Conservation (phyloP, 2,888 invertebrate genomes). For the Tiliacea citrago region DNA sequence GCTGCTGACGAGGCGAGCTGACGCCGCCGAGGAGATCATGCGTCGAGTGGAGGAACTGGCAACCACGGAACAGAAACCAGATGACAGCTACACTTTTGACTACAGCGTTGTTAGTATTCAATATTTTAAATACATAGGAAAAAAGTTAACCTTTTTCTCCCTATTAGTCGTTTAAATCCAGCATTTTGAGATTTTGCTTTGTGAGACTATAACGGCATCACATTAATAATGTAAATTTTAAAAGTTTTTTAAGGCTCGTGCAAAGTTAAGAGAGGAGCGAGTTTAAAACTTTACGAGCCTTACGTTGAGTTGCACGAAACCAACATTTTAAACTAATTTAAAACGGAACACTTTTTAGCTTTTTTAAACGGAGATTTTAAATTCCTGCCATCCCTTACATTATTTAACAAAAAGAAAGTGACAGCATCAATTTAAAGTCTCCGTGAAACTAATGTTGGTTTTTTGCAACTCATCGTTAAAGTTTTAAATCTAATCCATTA, state of each 20-base stretch:
- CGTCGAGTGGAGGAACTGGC: conserved; percentile 81
- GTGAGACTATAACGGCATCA: background rate
- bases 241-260: too few species aligned
- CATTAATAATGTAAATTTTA: background rate
- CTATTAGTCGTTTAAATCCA: background rate
- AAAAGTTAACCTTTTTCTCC: background rate
- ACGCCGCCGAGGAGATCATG: conserved; percentile 83
- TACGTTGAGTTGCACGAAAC: too few species aligned
- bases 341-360: too few species aligned
- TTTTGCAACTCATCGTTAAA: too few species aligned
- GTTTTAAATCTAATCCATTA: background rate
- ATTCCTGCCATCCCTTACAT: too few species aligned
- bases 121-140: background rate
- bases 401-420: too few species aligned
- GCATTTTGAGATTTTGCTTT: background rate
- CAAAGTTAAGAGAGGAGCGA: too few species aligned
- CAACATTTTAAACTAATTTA: too few species aligned
- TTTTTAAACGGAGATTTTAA: too few species aligned
- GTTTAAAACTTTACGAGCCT: too few species aligned
- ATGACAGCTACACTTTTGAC: conserved; percentile 77
- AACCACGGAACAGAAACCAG: conserved; percentile 59
- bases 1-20: conserved; percentile 75
- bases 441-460: too few species aligned
- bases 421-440: too few species aligned
- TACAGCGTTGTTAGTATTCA: conserved; percentile 80